Evolutionary conservation across 2,888 invertebrate genomes (phyloP).

Genomic region (Phytoseiulus persimilis): DNA sequence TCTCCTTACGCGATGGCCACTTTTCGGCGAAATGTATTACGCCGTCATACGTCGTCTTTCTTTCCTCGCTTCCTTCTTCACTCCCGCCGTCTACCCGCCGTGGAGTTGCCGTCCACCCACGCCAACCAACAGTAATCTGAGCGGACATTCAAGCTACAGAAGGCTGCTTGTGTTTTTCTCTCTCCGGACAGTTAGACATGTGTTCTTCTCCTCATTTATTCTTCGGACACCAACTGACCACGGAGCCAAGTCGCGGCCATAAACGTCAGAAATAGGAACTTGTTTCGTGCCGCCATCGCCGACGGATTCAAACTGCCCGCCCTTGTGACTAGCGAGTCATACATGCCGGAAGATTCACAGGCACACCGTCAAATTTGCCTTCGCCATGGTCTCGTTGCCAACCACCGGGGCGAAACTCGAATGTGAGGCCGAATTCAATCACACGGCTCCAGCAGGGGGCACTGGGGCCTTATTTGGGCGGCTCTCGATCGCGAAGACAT

Average conservation of each 20-base stretch:
- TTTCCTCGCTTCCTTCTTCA: not conserved
- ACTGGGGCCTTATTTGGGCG: not conserved
- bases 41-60: not conserved
- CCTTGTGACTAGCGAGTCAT: no score
- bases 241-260: not conserved
- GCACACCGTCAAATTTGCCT: not conserved
- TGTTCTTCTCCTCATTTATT: not conserved
- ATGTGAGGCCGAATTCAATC: not conserved
- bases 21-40: not conserved
- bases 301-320: not conserved
- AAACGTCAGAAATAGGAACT: not conserved
- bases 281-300: not conserved
- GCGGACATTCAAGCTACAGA: not conserved
- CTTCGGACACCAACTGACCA: not conserved
- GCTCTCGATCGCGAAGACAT: not conserved
- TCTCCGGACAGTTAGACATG: not conserved
- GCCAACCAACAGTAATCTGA: not conserved
- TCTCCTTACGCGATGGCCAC: not conserved
- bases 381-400: not conserved
- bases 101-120: not conserved
- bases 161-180: not conserved
- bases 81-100: not conserved
- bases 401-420: not conserved
- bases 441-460: not conserved
- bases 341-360: no score